Evolutionary conservation across 2,113 vertebrate species (phyloP).

Genomic region (Riparia riparia): DNA sequence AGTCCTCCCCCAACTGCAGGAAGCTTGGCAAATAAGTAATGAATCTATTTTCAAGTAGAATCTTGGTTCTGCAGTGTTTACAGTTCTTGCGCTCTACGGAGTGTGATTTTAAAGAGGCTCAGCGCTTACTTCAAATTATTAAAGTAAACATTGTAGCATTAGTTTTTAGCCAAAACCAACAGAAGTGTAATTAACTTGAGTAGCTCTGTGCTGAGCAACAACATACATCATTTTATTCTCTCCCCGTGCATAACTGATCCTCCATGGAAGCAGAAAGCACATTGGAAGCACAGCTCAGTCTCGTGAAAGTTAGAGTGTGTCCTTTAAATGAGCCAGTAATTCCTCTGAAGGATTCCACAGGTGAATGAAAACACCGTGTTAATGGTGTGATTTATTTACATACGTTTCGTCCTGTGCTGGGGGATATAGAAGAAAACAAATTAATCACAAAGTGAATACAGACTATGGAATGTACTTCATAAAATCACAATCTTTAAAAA

Average conservation of each 20-base stretch:
- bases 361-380: background rate
- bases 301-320: accelerated
- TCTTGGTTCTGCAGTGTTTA: background rate
- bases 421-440: background rate
- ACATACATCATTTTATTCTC: background rate
- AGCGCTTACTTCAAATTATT: slow-evolving; percentile 19
- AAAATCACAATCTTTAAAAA: background rate
- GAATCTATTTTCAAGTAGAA: background rate
- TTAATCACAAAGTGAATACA: background rate
- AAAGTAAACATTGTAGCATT: slow-evolving; percentile 42
- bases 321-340: background rate
- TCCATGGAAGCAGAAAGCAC: background rate
- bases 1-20: background rate
- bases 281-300: background rate
- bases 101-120: slow-evolving; percentile 38
- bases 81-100: background rate
- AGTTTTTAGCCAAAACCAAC: slow-evolving; percentile 53
- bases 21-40: background rate
- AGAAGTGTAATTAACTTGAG: slow-evolving; percentile 46
- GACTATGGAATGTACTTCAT: background rate
- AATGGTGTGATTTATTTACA: background rate
- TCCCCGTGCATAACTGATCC: background rate
- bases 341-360: background rate
- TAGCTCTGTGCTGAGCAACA: background rate
- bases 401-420: background rate